Conservation (phyloP, 1,140 invertebrate genomes). For the Gonioctena quinquepunctata region DNA sequence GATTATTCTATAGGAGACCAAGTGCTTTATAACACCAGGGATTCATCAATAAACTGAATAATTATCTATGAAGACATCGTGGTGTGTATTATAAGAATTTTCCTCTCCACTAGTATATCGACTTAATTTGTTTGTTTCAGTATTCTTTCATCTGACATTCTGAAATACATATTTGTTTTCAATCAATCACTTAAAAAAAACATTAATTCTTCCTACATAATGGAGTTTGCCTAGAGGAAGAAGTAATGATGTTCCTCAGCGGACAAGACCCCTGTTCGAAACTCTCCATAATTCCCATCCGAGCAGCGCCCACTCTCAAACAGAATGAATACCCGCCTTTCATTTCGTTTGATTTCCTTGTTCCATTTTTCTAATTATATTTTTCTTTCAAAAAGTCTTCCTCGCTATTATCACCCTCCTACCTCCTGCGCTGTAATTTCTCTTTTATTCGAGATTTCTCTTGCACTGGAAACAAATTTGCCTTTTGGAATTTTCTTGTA, state of each 20-base stretch:
- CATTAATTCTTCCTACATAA: too few species aligned
- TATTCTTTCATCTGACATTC: too few species aligned
- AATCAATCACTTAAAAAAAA: too few species aligned
- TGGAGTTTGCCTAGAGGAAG: background rate
- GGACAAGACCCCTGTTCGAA: background rate
- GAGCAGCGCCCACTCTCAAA: constrained; percentile 20
- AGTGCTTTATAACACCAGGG: too few species aligned
- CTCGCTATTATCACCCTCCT: constrained; percentile 47
- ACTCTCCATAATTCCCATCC: constrained; percentile 15
- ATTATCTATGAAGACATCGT: too few species aligned
- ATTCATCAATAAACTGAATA: too few species aligned
- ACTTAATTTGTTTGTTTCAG: too few species aligned
- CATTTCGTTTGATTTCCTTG: constrained; percentile 46
- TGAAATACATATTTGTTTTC: too few species aligned
- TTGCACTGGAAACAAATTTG: constrained; percentile 44
- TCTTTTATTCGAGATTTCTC: constrained; percentile 35
- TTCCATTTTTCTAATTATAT: constrained; percentile 51
- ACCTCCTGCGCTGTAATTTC: constrained; percentile 43
- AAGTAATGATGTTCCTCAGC: background rate
- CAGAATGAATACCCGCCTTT: constrained; percentile 21
- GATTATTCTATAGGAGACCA: too few species aligned
- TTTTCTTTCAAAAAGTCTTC: constrained; percentile 46
- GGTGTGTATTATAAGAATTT: too few species aligned
- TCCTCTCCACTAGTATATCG: too few species aligned
- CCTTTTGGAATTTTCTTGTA: constrained; percentile 51